These are phyloP conservation scores for Agelaius phoeniceus DNA, from an alignment of 2,113 vertebrate species.

Conservation along the genomic window DNA sequence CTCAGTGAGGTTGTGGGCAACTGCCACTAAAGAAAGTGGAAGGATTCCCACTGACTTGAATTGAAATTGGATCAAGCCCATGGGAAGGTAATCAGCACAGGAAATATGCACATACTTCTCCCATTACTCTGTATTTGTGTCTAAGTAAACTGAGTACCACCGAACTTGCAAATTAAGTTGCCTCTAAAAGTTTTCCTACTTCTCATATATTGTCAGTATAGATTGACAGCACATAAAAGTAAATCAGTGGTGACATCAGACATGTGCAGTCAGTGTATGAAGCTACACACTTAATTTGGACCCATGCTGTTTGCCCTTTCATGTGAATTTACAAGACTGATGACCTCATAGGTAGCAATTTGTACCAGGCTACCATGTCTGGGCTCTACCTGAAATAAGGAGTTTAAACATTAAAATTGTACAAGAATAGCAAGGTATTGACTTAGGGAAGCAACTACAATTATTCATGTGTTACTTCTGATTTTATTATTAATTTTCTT, in stretches of 20 bases:
- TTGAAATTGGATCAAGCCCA: background rate
- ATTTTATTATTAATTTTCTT: background rate
- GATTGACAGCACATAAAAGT: background rate
- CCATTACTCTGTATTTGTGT: background rate
- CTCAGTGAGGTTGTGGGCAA: background rate
- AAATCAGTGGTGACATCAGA: conserved; percentile 15
- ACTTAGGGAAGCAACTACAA: background rate
- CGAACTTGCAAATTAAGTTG: background rate
- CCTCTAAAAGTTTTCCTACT: background rate
- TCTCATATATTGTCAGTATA: background rate
- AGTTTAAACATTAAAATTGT: background rate
- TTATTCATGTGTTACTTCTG: background rate
- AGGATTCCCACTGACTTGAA: background rate
- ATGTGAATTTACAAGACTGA: background rate
- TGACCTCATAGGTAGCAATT: background rate
- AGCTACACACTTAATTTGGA: background rate
- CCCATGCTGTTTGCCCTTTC: background rate
- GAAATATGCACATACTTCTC: background rate
- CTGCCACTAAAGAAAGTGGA: background rate
- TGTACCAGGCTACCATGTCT: background rate
- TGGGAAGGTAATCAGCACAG: background rate
- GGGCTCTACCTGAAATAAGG: background rate
- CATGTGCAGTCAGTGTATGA: background rate
- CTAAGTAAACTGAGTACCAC: background rate
- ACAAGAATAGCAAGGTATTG: background rate